Conservation (phyloP, 2,797 vertebrate genomes). For the Lates japonicus region DNA sequence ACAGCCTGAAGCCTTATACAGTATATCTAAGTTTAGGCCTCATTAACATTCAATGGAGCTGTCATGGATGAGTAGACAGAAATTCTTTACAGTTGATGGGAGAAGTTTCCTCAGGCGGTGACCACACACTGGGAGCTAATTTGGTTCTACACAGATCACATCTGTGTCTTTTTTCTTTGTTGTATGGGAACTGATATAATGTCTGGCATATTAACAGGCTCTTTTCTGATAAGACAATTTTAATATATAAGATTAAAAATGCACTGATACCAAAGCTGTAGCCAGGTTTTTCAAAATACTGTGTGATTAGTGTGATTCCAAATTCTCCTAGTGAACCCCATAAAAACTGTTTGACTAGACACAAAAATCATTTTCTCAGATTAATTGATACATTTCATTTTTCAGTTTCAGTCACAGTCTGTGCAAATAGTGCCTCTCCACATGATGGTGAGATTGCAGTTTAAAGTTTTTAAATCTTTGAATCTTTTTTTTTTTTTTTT, state of each 20-base stretch:
- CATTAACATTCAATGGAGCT: constrained; percentile 68
- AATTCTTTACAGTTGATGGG: constrained; percentile 53
- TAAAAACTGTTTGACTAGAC: not conserved
- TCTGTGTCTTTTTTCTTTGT: constrained; percentile 22
- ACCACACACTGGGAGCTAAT: constrained; percentile 50
- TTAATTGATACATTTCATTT: not conserved
- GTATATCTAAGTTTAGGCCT: constrained; percentile 55
- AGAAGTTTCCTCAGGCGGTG: constrained; percentile 47
- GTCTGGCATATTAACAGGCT: not conserved
- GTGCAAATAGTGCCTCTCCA: not conserved
- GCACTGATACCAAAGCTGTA: not conserved
- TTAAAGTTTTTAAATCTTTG: constrained; percentile 4
- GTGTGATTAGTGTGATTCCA: not conserved
- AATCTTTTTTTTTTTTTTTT: not conserved
- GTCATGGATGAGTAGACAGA: constrained; percentile 53
- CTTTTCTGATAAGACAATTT: not conserved
- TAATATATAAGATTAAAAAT: not conserved
- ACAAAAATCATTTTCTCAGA: not conserved
- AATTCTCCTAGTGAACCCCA: not conserved
- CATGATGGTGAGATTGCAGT: not conserved
- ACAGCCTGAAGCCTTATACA: constrained; percentile 38
- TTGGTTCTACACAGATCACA: constrained; percentile 29
- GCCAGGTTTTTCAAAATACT: not conserved
- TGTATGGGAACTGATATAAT: not conserved
- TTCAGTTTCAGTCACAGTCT: not conserved